phyloP scores from a whole-genome alignment of 2,797 vertebrate species.

The Taeniopygia guttata region DNA sequence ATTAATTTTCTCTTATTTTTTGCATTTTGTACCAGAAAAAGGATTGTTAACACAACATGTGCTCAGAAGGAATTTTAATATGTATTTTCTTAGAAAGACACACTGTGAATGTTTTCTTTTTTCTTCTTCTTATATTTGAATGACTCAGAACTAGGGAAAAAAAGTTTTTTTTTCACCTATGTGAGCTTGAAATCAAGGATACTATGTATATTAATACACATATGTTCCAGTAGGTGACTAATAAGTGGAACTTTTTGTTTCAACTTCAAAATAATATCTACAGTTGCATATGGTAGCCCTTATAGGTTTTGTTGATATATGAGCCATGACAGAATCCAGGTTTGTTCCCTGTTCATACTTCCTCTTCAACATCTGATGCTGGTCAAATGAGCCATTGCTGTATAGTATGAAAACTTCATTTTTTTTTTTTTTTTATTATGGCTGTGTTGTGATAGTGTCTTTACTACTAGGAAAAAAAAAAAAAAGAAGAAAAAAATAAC shows the following conservation, averaged over 20 bases:
- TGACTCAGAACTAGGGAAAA: background rate
- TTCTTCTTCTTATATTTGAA: background rate
- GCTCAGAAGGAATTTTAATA: background rate
- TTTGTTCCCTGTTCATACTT: background rate
- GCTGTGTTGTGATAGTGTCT: background rate
- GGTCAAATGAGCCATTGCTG: background rate
- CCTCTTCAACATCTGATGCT: background rate
- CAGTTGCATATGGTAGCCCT: background rate
- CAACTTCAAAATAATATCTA: background rate
- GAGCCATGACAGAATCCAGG: background rate
- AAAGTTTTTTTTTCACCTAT: background rate
- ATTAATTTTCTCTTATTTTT: background rate
- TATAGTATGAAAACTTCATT: background rate
- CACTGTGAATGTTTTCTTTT: background rate
- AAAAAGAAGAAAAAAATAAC: background rate
- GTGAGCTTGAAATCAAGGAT: background rate
- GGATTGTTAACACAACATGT: background rate
- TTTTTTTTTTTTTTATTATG: background rate
- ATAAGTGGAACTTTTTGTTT: background rate
- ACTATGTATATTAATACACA: background rate
- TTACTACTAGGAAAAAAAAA: background rate
- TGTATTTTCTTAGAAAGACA: background rate
- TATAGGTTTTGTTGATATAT: background rate
- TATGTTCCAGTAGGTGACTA: background rate
- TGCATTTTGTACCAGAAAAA: background rate